phyloP scores from a whole-genome alignment of 2,797 vertebrate species.

The Sebastes minor region DNA sequence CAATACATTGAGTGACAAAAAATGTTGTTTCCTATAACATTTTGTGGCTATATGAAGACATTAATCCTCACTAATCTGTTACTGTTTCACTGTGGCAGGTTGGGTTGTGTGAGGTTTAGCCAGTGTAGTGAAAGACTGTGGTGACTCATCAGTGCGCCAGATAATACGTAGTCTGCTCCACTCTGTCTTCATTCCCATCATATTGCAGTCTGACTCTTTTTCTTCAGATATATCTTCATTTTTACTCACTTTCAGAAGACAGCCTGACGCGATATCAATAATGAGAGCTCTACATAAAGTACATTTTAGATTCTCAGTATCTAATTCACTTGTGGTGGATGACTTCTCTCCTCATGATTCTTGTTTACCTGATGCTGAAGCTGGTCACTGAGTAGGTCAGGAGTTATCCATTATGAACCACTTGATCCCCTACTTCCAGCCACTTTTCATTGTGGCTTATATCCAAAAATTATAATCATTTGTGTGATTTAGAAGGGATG shows the following conservation, averaged over 20 bases:
- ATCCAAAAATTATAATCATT: not conserved
- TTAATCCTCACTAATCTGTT: conserved; percentile 33
- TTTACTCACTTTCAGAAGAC: not conserved
- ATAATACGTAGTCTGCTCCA: conserved; percentile 34
- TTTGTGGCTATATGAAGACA: conserved; percentile 1
- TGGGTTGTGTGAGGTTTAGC: conserved; percentile 36
- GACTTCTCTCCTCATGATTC: not conserved
- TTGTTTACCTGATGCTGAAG: not conserved
- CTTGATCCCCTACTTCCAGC: not conserved
- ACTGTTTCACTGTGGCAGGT: conserved; percentile 22
- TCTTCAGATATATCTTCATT: not conserved
- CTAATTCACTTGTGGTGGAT: not conserved
- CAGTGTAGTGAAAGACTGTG: conserved; percentile 14
- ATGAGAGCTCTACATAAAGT: not conserved
- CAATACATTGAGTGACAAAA: not conserved
- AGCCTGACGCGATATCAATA: not conserved
- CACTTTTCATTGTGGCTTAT: not conserved
- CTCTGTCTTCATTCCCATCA: conserved; percentile 34
- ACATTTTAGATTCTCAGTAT: not conserved
- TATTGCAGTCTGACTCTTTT: conserved; percentile 1
- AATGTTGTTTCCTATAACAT: not conserved
- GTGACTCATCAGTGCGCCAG: conserved; percentile 78
- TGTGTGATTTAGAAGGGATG: not conserved
- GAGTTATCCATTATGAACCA: not conserved
- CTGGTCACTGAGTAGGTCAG: not conserved